A percentile compares a stretch with the other conserved stretches of the same genome.
Evolutionary conservation across 2,888 invertebrate genomes (phyloP).

Genomic region (Cosmia pyralina): DNA sequence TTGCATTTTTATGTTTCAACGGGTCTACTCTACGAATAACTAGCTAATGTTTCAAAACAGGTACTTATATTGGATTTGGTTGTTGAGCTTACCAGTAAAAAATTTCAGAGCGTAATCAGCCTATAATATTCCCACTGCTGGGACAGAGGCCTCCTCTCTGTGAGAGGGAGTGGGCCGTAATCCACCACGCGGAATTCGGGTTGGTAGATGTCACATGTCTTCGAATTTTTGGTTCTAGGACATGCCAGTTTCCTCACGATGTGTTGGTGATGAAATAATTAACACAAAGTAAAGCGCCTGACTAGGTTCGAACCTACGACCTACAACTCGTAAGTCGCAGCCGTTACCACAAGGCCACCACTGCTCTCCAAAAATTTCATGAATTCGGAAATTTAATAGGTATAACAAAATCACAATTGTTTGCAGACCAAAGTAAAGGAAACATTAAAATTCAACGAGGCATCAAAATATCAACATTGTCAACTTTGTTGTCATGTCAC

Average conservation of each 20-base stretch:
- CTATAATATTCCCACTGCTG: no score
- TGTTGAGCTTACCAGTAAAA: not conserved
- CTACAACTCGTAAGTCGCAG: no score
- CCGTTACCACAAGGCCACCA: no score
- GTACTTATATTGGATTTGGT: not conserved
- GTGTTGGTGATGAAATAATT: no score
- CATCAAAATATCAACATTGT: conserved; percentile 14
- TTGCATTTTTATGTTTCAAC: not conserved
- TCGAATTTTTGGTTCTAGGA: no score
- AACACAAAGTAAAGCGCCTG: no score
- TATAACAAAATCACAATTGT: not conserved
- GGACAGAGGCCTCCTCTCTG: no score
- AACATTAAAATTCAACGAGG: conserved; percentile 25
- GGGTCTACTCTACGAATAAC: not conserved
- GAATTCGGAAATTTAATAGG: not conserved
- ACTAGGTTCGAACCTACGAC: no score
- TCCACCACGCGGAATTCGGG: no score
- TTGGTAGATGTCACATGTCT: no score
- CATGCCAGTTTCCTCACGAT: no score
- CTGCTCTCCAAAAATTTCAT: not conserved
- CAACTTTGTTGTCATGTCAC: not conserved
- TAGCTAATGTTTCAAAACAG: conserved; percentile 3
- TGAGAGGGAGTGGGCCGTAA: no score
- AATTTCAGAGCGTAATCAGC: not conserved
- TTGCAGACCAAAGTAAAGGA: conserved; percentile 40